Evolutionary conservation across 2,797 vertebrate genomes (phyloP).

Genomic region (Sebastes hubbsi): DNA sequence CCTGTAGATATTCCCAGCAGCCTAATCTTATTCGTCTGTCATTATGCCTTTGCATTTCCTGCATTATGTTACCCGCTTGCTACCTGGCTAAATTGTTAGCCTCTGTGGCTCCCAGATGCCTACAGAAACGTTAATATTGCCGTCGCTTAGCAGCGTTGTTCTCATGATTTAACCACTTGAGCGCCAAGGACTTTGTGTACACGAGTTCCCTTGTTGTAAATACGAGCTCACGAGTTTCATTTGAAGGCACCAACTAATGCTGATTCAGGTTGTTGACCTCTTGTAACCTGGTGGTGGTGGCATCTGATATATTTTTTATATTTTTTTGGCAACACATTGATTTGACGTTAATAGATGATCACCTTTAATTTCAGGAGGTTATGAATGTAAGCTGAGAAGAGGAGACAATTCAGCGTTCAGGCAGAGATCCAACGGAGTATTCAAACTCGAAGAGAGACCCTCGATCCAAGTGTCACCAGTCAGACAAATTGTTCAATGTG

Average conservation of each 20-base stretch:
- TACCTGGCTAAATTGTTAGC: no score
- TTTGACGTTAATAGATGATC: not conserved
- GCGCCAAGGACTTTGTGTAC: no score
- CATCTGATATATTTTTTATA: not conserved
- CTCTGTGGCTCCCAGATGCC: no score
- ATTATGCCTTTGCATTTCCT: no score
- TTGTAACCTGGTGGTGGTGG: not conserved
- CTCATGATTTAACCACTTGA: no score
- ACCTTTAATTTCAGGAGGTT: slow-evolving; percentile 48
- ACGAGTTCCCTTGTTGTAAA: no score
- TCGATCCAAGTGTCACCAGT: slow-evolving; percentile 15
- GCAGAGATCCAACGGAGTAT: not conserved
- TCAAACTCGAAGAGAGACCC: slow-evolving; percentile 7
- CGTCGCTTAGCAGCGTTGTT: no score
- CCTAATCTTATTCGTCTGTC: no score
- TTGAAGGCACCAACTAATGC: not conserved
- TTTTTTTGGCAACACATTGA: not conserved
- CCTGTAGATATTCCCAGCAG: no score
- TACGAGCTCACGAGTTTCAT: no score
- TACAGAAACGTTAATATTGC: no score
- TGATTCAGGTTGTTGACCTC: not conserved
- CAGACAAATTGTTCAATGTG: not conserved
- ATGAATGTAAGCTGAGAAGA: slow-evolving; percentile 53
- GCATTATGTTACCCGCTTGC: no score
- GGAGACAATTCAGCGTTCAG: not conserved